Conservation (phyloP, 1,140 invertebrate genomes). For the Lamellibrachia luymesi region DNA sequence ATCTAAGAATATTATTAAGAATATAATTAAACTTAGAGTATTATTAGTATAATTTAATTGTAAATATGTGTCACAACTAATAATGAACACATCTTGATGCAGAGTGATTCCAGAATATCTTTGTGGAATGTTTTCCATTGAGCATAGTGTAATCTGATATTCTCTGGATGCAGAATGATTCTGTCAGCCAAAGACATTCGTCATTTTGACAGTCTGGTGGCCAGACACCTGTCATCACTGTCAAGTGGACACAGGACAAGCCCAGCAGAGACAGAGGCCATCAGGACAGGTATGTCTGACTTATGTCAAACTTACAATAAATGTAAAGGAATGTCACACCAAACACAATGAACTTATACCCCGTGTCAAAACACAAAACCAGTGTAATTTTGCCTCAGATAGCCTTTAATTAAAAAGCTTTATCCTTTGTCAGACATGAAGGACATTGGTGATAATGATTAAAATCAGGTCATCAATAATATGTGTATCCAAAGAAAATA, state of each 20-base stretch:
- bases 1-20: no score
- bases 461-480: no score
- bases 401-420: no score
- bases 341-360: neutral
- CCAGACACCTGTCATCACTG: neutral
- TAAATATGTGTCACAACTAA: neutral
- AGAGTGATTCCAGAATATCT: neutral
- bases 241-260: neutral
- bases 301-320: neutral
- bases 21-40: neutral
- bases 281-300: neutral
- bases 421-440: neutral
- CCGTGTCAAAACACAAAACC: neutral
- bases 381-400: neutral
- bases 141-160: neutral
- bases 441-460: neutral
- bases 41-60: neutral
- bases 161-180: neutral
- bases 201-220: neutral
- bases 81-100: neutral
- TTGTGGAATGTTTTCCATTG: neutral
- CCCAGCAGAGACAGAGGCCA: neutral
- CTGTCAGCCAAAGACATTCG: neutral
- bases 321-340: neutral
- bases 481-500: neutral